phyloP scores from a whole-genome alignment of 2,797 vertebrate species.

The Serranus cabrilla region DNA sequence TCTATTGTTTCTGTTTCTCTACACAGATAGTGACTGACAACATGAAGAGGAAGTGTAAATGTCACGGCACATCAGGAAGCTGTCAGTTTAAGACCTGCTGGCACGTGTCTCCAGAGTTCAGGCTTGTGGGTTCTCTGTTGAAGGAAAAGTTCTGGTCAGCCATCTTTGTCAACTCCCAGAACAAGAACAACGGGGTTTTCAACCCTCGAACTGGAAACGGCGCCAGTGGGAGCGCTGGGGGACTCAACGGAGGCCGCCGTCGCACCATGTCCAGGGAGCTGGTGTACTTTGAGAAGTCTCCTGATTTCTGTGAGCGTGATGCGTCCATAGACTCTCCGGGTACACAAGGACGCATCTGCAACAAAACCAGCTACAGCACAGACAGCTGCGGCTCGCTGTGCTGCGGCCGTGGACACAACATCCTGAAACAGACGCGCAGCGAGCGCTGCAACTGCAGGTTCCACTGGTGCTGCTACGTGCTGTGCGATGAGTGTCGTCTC shows the following conservation, averaged over 20 bases:
- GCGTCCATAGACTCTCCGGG: slow-evolving; percentile 88
- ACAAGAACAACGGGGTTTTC: slow-evolving; percentile 94
- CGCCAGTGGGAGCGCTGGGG: slow-evolving; percentile 47
- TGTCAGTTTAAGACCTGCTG: slow-evolving; percentile 97
- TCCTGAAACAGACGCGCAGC: slow-evolving; percentile 90
- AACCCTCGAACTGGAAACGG: slow-evolving; percentile 84
- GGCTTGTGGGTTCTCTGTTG: slow-evolving; percentile 88
- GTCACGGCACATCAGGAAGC: slow-evolving; percentile 94
- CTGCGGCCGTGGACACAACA: slow-evolving; percentile 94
- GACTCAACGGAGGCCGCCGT: slow-evolving; percentile 72
- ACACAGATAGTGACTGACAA: slow-evolving; percentile 92
- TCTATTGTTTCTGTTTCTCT: slow-evolving; percentile 31
- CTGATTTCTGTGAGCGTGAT: slow-evolving; percentile 93
- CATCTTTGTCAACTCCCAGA: slow-evolving; percentile 93
- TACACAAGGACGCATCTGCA: slow-evolving; percentile 88
- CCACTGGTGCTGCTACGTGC: slow-evolving; percentile 96
- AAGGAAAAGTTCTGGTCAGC: slow-evolving; percentile 90
- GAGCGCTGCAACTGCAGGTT: slow-evolving; percentile 94
- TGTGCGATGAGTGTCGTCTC: slow-evolving; percentile 94
- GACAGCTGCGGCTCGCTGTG: slow-evolving; percentile 92
- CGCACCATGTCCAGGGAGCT: slow-evolving; percentile 90
- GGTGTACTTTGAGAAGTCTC: slow-evolving; percentile 95
- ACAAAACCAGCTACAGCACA: slow-evolving; percentile 87
- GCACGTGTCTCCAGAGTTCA: slow-evolving; percentile 93
- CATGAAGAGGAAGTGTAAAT: slow-evolving; percentile 94